Percentiles rank a stretch among this genome's conserved stretches.
Evolutionary conservation across 2,888 invertebrate genomes (phyloP).

Genomic region (Megaustenia siamemsis): DNA sequence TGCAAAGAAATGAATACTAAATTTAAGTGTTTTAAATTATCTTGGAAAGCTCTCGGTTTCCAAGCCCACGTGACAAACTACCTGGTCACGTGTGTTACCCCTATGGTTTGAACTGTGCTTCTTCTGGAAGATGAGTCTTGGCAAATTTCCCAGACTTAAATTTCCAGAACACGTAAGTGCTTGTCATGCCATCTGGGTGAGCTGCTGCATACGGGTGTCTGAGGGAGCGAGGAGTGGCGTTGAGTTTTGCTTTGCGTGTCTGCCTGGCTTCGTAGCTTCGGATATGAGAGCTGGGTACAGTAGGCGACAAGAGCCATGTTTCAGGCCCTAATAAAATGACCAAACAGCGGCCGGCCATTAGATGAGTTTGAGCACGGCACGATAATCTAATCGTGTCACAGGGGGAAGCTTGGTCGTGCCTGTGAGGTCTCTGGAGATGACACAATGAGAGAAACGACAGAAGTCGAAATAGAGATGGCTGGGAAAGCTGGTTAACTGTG

Average conservation of each 20-base stretch:
- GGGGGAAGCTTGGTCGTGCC: constrained; percentile 3
- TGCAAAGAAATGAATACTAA: constrained; percentile 4
- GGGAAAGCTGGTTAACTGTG: constrained; percentile 37
- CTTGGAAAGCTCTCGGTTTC: constrained; percentile 11
- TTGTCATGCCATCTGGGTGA: constrained; percentile 38
- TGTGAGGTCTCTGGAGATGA: constrained; percentile 32
- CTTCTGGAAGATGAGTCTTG: not conserved
- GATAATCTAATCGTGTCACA: constrained; percentile 55
- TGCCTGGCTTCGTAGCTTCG: not conserved
- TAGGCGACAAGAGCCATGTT: constrained; percentile 28
- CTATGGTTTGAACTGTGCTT: not conserved
- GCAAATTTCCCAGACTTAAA: not conserved
- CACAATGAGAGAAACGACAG: constrained; percentile 30
- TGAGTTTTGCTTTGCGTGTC: constrained; percentile 46
- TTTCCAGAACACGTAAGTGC: constrained; percentile 15
- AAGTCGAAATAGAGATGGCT: constrained; percentile 47
- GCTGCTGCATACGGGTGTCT: constrained; percentile 39
- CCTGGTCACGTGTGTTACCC: not conserved
- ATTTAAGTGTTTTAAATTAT: constrained; percentile 29
- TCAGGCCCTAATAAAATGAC: constrained; percentile 59
- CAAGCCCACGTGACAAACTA: not conserved
- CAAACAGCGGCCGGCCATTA: constrained; percentile 60
- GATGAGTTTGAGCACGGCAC: constrained; percentile 55
- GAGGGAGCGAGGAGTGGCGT: not conserved
- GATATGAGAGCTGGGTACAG: constrained; percentile 15